Conservation (phyloP, 2,113 vertebrate species). For the Chamaetylas fuelleborni region DNA sequence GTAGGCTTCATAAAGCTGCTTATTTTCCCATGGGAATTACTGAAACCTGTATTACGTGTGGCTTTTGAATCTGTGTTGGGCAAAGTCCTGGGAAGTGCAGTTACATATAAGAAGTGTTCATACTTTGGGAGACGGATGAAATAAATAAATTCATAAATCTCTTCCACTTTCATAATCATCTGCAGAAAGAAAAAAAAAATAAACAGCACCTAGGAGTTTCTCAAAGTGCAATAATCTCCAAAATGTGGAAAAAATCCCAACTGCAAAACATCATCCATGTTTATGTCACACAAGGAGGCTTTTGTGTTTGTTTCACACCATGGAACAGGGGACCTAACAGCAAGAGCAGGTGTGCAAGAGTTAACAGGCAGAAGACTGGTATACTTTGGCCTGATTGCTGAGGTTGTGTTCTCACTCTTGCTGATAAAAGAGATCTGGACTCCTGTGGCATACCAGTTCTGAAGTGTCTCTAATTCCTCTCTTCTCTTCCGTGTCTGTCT, state of each 20-base stretch:
- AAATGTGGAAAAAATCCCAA: rapidly evolving
- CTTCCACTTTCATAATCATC: background rate
- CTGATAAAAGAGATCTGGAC: background rate
- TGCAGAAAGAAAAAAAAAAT: background rate
- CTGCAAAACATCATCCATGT: background rate
- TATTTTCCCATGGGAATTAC: constrained; percentile 55
- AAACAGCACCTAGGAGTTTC: background rate
- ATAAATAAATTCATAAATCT: background rate
- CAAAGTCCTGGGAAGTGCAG: background rate
- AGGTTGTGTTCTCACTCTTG: background rate
- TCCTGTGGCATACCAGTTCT: background rate
- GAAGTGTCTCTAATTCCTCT: background rate
- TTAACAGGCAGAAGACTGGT: background rate
- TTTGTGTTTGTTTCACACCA: background rate
- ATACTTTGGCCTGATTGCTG: background rate
- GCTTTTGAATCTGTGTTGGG: background rate
- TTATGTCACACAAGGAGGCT: background rate
- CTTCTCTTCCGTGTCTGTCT: background rate
- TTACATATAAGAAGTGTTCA: background rate
- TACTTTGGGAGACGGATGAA: background rate
- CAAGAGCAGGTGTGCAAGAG: background rate
- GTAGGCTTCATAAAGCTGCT: background rate
- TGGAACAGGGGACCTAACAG: background rate
- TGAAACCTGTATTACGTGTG: background rate
- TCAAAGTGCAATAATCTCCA: background rate